Base-by-base conservation (phyloP, 2,888 invertebrate species). In the Andricus curvator region DNA sequence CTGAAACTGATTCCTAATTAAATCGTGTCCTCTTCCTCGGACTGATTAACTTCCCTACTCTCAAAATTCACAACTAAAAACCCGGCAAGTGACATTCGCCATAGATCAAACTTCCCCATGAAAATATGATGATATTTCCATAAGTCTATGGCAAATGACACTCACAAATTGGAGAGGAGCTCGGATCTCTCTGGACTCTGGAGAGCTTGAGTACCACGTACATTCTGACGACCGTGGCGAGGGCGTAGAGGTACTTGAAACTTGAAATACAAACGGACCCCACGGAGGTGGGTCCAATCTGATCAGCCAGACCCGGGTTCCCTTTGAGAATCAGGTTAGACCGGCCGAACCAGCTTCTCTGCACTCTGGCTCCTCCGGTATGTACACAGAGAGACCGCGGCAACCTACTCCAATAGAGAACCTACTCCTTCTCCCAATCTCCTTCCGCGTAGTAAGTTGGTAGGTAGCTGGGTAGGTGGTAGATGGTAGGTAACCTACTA, bases 291-390 rank as follows among this genome's bases (percentile, higher is more conserved):
- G 91, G 91, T 90, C 91, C 90, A 91, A 90, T 90, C 90, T 90
- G 91, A 90, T 90, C 82, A 79, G 89, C 89, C 88, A 83, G 48
- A 89, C 89, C 89, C 83, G 90, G 88, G 89, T 90, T 89, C 88
- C 90, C 91, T 91, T 92, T 91, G 87, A 91, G 91, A 92, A 92
- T 92, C 92, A 92, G 92, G 92, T 92, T 92, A 92, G 92, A 92
- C 92, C 92, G 92, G 92, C 92, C 90, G 92, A 92, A 92, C 92
- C 92, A 91, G 92, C 92, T 92, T 88, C 88, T 88, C 88, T 87
- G 88, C 88, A 88, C 87, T 87, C 87, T 86, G 87, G 87, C 88
- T 85, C 84, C 86, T 88, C 86, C 84, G 82, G 81, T 81, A 82
- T 83, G 80, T 81, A 79, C 82, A 81, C 82, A 78, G 82, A 79